Conservation (phyloP, 1,140 invertebrate species). For the Megathymus violae region DNA sequence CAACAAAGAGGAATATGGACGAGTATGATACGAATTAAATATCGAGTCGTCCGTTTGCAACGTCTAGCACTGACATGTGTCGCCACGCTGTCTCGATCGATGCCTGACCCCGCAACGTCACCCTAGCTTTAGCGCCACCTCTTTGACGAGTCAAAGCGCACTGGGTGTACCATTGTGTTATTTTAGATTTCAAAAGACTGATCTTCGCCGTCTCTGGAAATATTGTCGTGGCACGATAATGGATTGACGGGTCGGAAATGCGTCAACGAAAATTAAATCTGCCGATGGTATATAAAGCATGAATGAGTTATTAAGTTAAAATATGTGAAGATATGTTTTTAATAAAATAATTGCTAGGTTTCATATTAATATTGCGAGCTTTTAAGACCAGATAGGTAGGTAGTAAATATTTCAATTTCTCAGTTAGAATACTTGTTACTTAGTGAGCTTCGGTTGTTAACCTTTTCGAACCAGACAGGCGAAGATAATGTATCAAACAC, state of each 20-base stretch:
- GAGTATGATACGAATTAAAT: background rate
- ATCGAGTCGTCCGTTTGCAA: slow-evolving; percentile 10
- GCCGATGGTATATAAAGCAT: no score
- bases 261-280: no score
- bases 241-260: no score
- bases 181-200: slow-evolving; percentile 11
- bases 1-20: background rate
- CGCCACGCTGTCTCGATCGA: slow-evolving; percentile 63
- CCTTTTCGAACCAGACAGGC: slow-evolving; percentile 5
- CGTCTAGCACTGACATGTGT: slow-evolving; percentile 40
- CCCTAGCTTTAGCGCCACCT: slow-evolving; percentile 59
- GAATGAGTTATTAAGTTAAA: no score
- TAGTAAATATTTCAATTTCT: background rate
- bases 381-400: background rate
- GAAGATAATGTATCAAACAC: slow-evolving; percentile 3
- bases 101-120: slow-evolving; percentile 69
- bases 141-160: slow-evolving; percentile 52
- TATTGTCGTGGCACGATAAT: background rate
- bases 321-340: no score
- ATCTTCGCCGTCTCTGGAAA: slow-evolving; percentile 2
- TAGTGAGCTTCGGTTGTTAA: slow-evolving; percentile 16
- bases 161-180: slow-evolving; percentile 24
- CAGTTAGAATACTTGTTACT: background rate
- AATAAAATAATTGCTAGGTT: no score
- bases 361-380: background rate